Conservation (phyloP, 37 sponge, comb jelly and placozoan species). For the Hormiphora californensis region DNA sequence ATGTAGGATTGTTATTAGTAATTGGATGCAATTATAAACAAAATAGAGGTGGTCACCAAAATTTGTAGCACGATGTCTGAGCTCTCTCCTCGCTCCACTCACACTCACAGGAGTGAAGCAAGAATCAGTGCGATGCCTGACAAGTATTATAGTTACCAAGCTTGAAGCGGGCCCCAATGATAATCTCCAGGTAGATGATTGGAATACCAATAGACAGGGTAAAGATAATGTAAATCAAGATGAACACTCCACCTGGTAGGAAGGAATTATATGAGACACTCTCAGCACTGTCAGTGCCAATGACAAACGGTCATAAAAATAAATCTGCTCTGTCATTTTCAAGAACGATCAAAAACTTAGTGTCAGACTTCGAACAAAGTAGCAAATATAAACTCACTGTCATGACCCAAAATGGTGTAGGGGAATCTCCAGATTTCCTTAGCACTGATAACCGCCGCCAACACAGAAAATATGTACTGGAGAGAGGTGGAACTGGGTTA, state of each 20-base stretch:
- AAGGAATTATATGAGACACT: neutral
- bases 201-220: neutral
- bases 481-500: neutral
- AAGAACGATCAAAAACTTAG: too few relatives aligned
- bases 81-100: too few relatives aligned
- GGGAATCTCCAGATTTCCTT: slow-evolving; percentile 35
- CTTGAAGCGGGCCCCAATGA: neutral
- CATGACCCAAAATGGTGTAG: neutral
- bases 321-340: too few relatives aligned
- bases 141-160: too few relatives aligned
- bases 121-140: too few relatives aligned
- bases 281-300: too few relatives aligned
- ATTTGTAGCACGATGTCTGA: too few relatives aligned
- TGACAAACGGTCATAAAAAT: too few relatives aligned
- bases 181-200: neutral
- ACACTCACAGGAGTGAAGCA: too few relatives aligned
- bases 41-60: too few relatives aligned
- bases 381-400: neutral
- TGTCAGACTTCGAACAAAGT: neutral
- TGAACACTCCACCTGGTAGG: neutral
- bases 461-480: slow-evolving; percentile 4
- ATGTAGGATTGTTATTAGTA: neutral
- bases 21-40: too few relatives aligned
- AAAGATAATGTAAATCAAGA: neutral
- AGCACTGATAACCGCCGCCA: slow-evolving; percentile 5